A percentile compares a stretch with the other conserved stretches of the same genome.
phyloP scores from a whole-genome alignment of 2,113 vertebrate species.

The Tragelaphus strepsiceros region DNA sequence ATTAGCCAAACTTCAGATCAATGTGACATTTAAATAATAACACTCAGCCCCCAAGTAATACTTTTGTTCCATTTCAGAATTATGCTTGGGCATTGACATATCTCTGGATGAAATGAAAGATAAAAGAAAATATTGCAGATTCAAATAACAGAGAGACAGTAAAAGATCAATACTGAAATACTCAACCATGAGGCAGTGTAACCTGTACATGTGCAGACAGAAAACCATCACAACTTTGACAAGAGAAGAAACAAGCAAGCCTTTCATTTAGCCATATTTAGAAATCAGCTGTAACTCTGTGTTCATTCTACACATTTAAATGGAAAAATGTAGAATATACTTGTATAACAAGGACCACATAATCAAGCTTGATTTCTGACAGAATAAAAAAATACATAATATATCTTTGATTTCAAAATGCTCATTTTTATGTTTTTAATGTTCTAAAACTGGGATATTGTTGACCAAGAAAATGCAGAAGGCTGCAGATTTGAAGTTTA shows the following conservation, averaged over 20 bases:
- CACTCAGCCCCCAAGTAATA: neutral
- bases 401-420: constrained; percentile 36
- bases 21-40: neutral
- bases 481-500: neutral
- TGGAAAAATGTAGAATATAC: neutral
- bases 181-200: neutral
- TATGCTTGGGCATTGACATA: neutral
- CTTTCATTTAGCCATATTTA: constrained; percentile 27
- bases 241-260: neutral
- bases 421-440: constrained; percentile 20
- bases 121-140: neutral
- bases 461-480: neutral
- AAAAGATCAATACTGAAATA: neutral
- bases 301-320: constrained; percentile 6
- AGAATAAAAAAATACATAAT: constrained; percentile 1
- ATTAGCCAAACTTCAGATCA: neutral
- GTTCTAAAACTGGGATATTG: neutral
- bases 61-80: neutral
- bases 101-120: constrained; percentile 1
- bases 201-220: neutral
- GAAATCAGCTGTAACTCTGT: neutral
- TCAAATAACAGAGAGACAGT: neutral
- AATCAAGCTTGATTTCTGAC: constrained; percentile 46
- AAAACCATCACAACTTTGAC: neutral
- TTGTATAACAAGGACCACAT: neutral